Evolutionary conservation across 2,113 vertebrate genomes (phyloP), one percentile per base, ranked within the genome.

Genomic region (Xenotilapia leptura): DNA sequence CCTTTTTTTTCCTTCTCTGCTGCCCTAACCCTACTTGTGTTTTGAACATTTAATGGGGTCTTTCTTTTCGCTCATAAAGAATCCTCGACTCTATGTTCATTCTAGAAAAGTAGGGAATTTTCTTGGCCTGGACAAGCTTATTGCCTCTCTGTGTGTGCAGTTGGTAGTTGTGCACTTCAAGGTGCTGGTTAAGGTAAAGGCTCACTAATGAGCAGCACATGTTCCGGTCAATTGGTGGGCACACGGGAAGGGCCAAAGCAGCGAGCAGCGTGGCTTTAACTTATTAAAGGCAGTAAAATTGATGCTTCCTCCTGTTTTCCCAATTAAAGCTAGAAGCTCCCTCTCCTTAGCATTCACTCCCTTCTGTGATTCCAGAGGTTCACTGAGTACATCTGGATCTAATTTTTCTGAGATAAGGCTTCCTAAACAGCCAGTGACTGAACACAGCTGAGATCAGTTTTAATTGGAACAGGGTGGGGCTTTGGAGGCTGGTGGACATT

Each of bases 221-320:
- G 98, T 97, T 93, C 90, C 9, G 91, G 94, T 96, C 94, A 91
- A 96, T 94, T 86, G 95, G 88, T 84, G 92, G 95, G 94, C 81
- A 80, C 9, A 53, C 60, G 70, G 83, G 45, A 73, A 75, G 84
- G 94, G 95, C 95, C 96, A 87, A 91, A 94, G 97, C 95, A 94
- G 95, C 93, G 96, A 97, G 97, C 95, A 36, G 92, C 95, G 95
- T 95, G 96, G 95, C 97, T 98, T 97, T 95, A 97, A 98, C 97
- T 98, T 98, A 98, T 98, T 98, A 97, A 98, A 97, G 96, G 97
- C 96, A 98, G 97, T 98, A 98, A 98, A 98, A 98, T 97, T 97
- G 98, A 98, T 98, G 97, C 97, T 98, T 98, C 98, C 98, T 98
- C 97, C 97, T 98, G 97, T 97, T 98, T 97, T 97, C 96, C 97